Base-by-base conservation (phyloP, 1,140 invertebrate species). In the Eubasilissa regina region DNA sequence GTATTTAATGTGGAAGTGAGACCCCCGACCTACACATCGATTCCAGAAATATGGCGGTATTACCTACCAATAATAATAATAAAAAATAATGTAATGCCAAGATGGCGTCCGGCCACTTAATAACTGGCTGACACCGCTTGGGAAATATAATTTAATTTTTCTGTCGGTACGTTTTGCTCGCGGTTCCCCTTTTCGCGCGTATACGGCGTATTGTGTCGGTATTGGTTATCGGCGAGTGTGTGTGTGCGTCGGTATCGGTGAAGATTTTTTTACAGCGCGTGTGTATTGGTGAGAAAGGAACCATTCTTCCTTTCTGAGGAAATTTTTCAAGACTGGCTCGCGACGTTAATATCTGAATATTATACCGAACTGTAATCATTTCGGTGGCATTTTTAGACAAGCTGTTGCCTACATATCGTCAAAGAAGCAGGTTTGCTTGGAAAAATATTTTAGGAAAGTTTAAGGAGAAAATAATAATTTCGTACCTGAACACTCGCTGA, bases 111-210 rank as follows among this genome's bases (percentile, higher is more conserved):
- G 87, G 87, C 86, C 87, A 89, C 87, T 89, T 89, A 89, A 89
- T 89, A 89, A 89, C 88, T 87, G 87, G 86, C 88, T 89, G 88
- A 89, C 88, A 89, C 87, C 88, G 88, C 88, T 82, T 87, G 87
- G 87, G 87, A 89, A 88, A 89, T 89, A 89, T 89, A 89, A 89
- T 89, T 89, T 89, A 89, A 89, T 89, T 88, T 89, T 87, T 89
- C 86, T 87, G 78, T 85, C 74, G 77, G 87, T 85, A 83, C 80
- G 79, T 80, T 88, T 81, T 77, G 78, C 74, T 44, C 56, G 25
- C 51, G 68, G 48, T 53, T 58, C 83, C 81, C 78, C 76, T 55
- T 81, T 80, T 55, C 48, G 44, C 44, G 13, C 75, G 64, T 80
- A 70, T 62, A 60, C 11, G 58, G 35, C 12, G 15, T 21, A 13